Evolutionary conservation across 2,113 vertebrate genomes (phyloP), one percentile per base, ranked within the genome.

Genomic region (Pogonocichla stellata): DNA sequence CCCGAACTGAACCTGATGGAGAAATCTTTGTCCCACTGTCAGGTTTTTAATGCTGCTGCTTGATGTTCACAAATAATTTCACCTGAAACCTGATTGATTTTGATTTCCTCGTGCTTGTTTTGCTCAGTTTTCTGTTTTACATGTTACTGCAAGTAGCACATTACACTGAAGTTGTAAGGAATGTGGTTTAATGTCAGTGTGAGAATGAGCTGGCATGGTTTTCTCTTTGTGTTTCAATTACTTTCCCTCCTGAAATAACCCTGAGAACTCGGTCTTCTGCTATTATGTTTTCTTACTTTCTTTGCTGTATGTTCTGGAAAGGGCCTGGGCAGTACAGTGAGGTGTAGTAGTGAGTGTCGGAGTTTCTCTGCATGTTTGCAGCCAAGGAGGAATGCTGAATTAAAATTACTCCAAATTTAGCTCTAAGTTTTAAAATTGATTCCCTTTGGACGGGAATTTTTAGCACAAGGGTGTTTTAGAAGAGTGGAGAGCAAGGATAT

Each of bases 161-260:
- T 93, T 97, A 75, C 69, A 33, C 72, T 81, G 74, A 73, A 90
- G 70, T 92, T 88, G 75, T 91, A 88, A 90, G 86, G 92, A 96
- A 92, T 72, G 80, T 54, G 64, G 14, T 94, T 95, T 83, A 60
- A 92, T 93, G 93, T 92, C 92, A 93, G 12, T 24, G 95, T 95
- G 93, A 90, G 92, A 94, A 90, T 82, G 86, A 93, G 75, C 72
- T 96, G 88, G 86, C 87, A 91, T 65, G 69, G 43, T 50, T 93
- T 92, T 93, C 90, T 94, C 88, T 94, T 91, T 90, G 42, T 60
- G 69, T 74, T 95, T 96, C 88, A 84, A 45, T 92, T 96, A 67
- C 50, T 92, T 90, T 88, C 56, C 85, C 64, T 94, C 92, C 95
- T 83, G 90, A 95, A 97, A 96, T 88, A 94, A 95, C 71, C 79